phyloP scores from a whole-genome alignment of 1,140 invertebrate species.

The Copidosoma floridanum region DNA sequence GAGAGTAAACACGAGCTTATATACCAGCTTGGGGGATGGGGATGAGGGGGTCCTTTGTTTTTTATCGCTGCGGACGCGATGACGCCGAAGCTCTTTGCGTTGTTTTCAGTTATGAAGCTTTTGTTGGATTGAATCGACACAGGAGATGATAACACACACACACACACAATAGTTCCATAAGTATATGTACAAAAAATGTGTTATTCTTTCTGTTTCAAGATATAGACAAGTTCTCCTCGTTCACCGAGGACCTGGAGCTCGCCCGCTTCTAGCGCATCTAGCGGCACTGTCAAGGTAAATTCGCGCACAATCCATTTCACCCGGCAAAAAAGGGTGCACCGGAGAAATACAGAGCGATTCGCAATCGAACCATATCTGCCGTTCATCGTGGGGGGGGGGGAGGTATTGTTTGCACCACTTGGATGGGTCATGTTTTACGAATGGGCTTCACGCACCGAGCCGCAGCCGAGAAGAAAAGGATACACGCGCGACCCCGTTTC shows the following conservation, averaged over 20 bases:
- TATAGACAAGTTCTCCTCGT: constrained; percentile 55
- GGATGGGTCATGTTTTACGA: neutral
- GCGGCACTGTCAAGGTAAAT: constrained; percentile 57
- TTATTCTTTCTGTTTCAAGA: constrained; percentile 46
- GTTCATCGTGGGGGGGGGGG: neutral
- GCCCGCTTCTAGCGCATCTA: constrained; percentile 57
- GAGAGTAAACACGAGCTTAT: neutral
- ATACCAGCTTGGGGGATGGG: too few species aligned
- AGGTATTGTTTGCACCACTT: constrained; percentile 5
- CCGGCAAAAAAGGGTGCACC: neutral
- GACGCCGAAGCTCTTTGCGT: too few species aligned
- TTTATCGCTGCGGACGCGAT: too few species aligned
- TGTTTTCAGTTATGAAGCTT: too few species aligned
- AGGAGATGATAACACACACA: too few species aligned
- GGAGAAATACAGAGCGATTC: too few species aligned
- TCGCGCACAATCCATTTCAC: constrained; percentile 7
- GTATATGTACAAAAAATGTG: too few species aligned
- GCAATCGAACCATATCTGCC: too few species aligned
- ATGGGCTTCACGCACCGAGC: neutral
- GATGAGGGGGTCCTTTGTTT: too few species aligned
- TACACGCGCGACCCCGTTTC: neutral
- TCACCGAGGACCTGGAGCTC: constrained; percentile 55
- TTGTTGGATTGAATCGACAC: too few species aligned
- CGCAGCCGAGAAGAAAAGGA: neutral
- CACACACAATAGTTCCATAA: too few species aligned